Evolutionary conservation across 2,797 vertebrate species (phyloP).

Genomic region (Danio jaintianensis): DNA sequence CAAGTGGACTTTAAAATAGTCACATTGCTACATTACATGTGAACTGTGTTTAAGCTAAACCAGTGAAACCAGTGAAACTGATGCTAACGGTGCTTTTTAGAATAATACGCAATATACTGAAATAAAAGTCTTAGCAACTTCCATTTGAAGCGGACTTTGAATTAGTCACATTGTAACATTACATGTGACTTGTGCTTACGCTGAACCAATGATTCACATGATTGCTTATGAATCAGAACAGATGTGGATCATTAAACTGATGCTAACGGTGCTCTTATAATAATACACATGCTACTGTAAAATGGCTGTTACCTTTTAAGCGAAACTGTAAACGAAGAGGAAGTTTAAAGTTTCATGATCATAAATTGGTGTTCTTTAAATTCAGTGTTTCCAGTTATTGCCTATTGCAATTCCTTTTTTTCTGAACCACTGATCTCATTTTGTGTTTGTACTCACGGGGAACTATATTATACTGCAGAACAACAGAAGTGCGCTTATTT

Average conservation of each 20-base stretch:
- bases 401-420: not conserved
- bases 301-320: not conserved
- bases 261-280: not conserved
- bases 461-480: not conserved
- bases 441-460: not conserved
- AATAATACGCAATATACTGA: not conserved
- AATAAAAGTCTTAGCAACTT: too few relatives aligned
- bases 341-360: too few relatives aligned
- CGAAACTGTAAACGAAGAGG: not conserved
- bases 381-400: not conserved
- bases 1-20: too few relatives aligned
- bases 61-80: not conserved
- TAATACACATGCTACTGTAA: not conserved
- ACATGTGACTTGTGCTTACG: not conserved
- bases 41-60: not conserved
- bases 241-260: not conserved
- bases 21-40: too few relatives aligned
- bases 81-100: not conserved
- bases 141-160: too few relatives aligned
- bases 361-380: not conserved
- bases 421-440: not conserved
- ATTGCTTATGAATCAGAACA: not conserved
- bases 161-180: too few relatives aligned
- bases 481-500: not conserved
- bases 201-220: not conserved